Evolutionary conservation across 2,888 invertebrate genomes (phyloP).

Genomic region (Cryptocheilus praepositus): DNA sequence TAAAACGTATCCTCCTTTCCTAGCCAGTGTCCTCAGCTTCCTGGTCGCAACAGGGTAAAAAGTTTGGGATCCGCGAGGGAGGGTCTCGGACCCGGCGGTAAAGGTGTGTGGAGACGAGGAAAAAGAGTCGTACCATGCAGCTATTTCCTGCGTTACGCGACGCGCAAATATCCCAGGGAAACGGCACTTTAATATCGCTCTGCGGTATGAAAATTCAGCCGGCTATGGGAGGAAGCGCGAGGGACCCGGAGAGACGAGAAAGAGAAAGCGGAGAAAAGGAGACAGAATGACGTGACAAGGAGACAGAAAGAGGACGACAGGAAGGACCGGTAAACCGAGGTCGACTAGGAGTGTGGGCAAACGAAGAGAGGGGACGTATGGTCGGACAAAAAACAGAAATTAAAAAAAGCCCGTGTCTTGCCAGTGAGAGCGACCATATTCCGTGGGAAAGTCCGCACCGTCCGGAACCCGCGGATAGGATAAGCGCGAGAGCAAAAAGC

Average conservation of each 20-base stretch:
- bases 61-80: not conserved
- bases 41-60: not conserved
- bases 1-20: not conserved
- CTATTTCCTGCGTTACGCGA: conserved; percentile 53
- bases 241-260: not conserved
- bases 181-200: conserved; percentile 54
- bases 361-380: not conserved
- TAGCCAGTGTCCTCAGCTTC: too few relatives aligned
- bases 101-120: conserved; percentile 19
- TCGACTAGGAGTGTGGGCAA: not conserved
- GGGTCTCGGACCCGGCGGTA: not conserved
- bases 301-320: not conserved
- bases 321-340: not conserved
- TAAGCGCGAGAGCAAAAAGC: conserved; percentile 5
- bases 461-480: not conserved
- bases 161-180: conserved; percentile 56
- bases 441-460: conserved; percentile 2
- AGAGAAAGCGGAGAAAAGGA: conserved; percentile 5
- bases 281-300: conserved; percentile 8
- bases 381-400: conserved; percentile 4
- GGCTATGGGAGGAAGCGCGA: not conserved
- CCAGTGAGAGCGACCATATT: not conserved
- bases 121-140: conserved; percentile 43
- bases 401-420: conserved; percentile 5
- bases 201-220: conserved; percentile 46